Conservation (phyloP, 2,888 invertebrate species). For the Acronicta alni region DNA sequence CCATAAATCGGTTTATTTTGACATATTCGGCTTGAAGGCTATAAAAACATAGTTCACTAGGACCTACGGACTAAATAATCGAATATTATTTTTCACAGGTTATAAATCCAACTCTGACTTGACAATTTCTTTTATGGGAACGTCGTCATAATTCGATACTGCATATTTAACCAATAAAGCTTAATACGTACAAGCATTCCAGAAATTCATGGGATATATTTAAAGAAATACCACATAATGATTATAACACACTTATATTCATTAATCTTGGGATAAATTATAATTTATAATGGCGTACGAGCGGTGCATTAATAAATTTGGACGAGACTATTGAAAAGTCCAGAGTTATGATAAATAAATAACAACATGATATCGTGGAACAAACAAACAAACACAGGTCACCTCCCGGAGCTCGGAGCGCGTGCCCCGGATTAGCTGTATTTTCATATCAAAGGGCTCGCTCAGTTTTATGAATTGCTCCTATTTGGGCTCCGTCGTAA, state of each 20-base stretch:
- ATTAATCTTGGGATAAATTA: constrained; percentile 80
- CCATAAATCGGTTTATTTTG: constrained; percentile 25
- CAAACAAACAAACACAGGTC: constrained; percentile 78
- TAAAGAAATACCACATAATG: constrained; percentile 71
- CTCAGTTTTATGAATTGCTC: constrained; percentile 86
- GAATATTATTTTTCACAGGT: constrained; percentile 47
- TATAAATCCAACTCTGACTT: constrained; percentile 34
- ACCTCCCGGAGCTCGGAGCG: constrained; percentile 78
- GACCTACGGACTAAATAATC: constrained; percentile 22
- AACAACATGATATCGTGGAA: constrained; percentile 76
- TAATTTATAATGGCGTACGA: constrained; percentile 78
- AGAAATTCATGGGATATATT: constrained; percentile 71
- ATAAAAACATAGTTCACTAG: constrained; percentile 18
- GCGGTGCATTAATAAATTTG: constrained; percentile 77
- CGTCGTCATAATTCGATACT: constrained; percentile 61
- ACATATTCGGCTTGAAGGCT: constrained; percentile 36
- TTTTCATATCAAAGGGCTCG: constrained; percentile 87
- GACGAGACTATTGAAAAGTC: constrained; percentile 81
- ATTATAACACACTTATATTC: constrained; percentile 79
- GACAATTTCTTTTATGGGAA: constrained; percentile 30
- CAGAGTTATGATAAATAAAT: constrained; percentile 82
- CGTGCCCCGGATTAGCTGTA: constrained; percentile 86
- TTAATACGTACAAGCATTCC: constrained; percentile 73
- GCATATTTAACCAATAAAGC: constrained; percentile 65
- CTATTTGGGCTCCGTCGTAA: constrained; percentile 77